phyloP scores from a whole-genome alignment of 2,888 invertebrate genomes.

The Limenitis camilla region DNA sequence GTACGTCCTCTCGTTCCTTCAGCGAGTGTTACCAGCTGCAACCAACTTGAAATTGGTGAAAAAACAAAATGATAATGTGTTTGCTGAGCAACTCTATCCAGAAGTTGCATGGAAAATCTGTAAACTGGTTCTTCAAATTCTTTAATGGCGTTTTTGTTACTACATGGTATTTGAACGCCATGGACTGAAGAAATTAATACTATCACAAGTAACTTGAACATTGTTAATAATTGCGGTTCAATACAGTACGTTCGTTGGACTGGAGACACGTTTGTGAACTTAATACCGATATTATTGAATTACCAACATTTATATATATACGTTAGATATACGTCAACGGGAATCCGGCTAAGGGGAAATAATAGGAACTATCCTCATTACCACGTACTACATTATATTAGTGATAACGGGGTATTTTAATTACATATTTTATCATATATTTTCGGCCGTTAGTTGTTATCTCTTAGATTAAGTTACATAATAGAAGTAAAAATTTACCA shows the following conservation, averaged over 20 bases:
- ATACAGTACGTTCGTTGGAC: background rate
- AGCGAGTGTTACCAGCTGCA: constrained; percentile 45
- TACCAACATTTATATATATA: too few species aligned
- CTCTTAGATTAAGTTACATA: too few species aligned
- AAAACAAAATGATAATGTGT: constrained; percentile 48
- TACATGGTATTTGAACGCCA: constrained; percentile 34
- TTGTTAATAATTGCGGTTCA: background rate
- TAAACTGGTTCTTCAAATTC: constrained; percentile 41
- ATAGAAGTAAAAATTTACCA: too few species aligned
- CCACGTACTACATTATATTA: too few species aligned
- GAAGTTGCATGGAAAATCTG: constrained; percentile 43
- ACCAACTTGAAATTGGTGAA: constrained; percentile 52
- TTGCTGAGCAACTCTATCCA: constrained; percentile 44
- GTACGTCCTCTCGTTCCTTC: constrained; percentile 45
- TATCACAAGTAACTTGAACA: constrained; percentile 7
- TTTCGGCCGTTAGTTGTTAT: too few species aligned
- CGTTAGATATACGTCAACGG: too few species aligned
- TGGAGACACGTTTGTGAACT: too few species aligned
- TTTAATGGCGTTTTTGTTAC: constrained; percentile 30
- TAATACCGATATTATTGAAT: background rate
- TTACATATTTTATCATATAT: too few species aligned
- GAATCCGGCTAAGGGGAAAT: too few species aligned
- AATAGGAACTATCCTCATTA: too few species aligned
- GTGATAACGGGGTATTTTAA: too few species aligned
- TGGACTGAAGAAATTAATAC: constrained; percentile 7